Evolutionary conservation across 1,140 invertebrate genomes (phyloP).

Genomic region (Sitodiplosis mosellana): DNA sequence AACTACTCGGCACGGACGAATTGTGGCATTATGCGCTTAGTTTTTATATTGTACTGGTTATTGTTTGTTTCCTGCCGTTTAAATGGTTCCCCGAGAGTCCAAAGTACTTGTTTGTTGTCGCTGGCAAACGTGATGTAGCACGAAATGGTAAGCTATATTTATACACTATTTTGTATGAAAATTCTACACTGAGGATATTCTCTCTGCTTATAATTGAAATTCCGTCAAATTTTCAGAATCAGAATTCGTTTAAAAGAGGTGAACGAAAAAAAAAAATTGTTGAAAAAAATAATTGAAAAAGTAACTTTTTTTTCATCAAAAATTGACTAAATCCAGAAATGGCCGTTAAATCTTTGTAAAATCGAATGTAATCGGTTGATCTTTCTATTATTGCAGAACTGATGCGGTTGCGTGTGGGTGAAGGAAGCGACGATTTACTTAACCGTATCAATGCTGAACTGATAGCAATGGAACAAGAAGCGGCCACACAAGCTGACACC

Average conservation of each 20-base stretch:
- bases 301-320: too few species aligned
- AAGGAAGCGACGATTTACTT: conserved; percentile 19
- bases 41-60: conserved; percentile 36
- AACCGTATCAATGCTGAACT: conserved; percentile 28
- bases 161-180: neutral
- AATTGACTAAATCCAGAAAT: too few species aligned
- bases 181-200: neutral
- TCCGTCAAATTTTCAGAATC: neutral
- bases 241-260: neutral
- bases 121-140: conserved; percentile 37
- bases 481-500: conserved; percentile 16
- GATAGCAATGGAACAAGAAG: conserved; percentile 20
- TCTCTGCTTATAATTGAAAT: neutral
- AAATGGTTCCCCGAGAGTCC: conserved; percentile 64
- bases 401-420: conserved; percentile 10
- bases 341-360: too few species aligned
- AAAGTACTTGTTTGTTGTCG: conserved; percentile 58
- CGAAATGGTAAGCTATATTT: conserved; percentile 1
- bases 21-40: conserved; percentile 53
- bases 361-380: too few species aligned
- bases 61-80: conserved; percentile 35
- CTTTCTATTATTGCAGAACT: conserved; percentile 18
- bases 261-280: neutral
- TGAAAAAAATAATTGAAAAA: too few species aligned
- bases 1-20: conserved; percentile 31